Conservation (phyloP, 2,113 vertebrate genomes). For the Myiagra hebetior region DNA sequence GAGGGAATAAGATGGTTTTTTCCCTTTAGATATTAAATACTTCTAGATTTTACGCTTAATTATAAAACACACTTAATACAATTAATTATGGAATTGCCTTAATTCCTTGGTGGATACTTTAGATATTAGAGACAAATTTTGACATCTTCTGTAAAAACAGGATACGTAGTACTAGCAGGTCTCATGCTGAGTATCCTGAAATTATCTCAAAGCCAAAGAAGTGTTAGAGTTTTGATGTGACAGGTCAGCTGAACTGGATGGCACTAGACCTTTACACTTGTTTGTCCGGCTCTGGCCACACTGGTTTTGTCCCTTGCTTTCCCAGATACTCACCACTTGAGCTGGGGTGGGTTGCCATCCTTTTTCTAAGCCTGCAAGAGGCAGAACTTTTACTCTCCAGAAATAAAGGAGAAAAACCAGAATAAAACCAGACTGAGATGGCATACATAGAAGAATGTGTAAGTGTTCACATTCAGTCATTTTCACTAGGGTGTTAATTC, state of each 20-base stretch:
- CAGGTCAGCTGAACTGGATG: background rate
- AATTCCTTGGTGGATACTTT: background rate
- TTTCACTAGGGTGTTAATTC: background rate
- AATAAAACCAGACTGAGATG: background rate
- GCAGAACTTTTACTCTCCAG: background rate
- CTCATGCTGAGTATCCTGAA: background rate
- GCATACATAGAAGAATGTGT: background rate
- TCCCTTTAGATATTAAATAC: background rate
- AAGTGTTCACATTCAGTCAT: background rate
- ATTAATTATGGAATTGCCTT: background rate
- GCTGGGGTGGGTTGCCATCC: background rate
- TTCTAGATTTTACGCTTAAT: background rate
- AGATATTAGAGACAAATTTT: background rate
- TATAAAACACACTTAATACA: background rate
- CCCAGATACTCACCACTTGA: background rate
- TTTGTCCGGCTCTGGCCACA: background rate
- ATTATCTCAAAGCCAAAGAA: background rate
- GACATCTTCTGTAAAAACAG: background rate
- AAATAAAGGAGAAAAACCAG: background rate
- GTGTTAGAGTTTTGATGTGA: background rate
- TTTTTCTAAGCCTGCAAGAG: background rate
- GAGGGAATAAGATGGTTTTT: accelerated
- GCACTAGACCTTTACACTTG: background rate
- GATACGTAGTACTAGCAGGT: background rate
- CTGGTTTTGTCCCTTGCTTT: background rate